A percentile compares a stretch with the other conserved stretches of the same genome.
phyloP scores from a whole-genome alignment of 2,797 vertebrate species.

The Oryzias dopingdopingensis region DNA sequence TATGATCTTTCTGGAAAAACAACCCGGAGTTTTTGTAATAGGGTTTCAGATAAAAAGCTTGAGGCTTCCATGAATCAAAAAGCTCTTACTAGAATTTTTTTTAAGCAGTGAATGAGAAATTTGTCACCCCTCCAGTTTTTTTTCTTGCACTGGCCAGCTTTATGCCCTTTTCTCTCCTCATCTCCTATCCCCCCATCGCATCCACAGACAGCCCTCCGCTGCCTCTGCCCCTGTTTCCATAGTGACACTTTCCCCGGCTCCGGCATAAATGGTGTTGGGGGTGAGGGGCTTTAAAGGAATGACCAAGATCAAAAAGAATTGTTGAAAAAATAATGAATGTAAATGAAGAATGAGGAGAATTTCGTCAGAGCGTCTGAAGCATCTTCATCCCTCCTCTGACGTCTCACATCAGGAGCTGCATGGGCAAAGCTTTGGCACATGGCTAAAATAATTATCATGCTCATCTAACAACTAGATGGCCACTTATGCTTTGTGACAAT shows the following conservation, averaged over 20 bases:
- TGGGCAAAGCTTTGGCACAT: constrained; percentile 57
- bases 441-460: constrained; percentile 69
- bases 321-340: constrained; percentile 46
- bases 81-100: too few species aligned
- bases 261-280: constrained; percentile 53
- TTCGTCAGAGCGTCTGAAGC: constrained; percentile 42
- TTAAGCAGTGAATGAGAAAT: constrained; percentile 3
- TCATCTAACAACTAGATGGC: constrained; percentile 69
- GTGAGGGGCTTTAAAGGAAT: constrained; percentile 37
- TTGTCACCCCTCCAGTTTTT: constrained; percentile 9
- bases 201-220: constrained; percentile 53
- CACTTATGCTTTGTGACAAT: constrained; percentile 64
- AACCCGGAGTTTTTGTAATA: too few species aligned
- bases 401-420: constrained; percentile 47
- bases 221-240: constrained; percentile 75
- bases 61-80: too few species aligned
- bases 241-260: constrained; percentile 75
- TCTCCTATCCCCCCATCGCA: constrained; percentile 25
- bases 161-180: constrained; percentile 24
- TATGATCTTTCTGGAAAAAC: too few species aligned
- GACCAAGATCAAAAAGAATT: constrained; percentile 44
- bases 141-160: constrained; percentile 37
- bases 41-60: too few species aligned
- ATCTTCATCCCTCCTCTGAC: constrained; percentile 23
- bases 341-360: constrained; percentile 29